These are phyloP conservation scores for Coryphaenoides rupestris DNA, from an alignment of 2,113 vertebrate genomes.

Conservation along the genomic window DNA sequence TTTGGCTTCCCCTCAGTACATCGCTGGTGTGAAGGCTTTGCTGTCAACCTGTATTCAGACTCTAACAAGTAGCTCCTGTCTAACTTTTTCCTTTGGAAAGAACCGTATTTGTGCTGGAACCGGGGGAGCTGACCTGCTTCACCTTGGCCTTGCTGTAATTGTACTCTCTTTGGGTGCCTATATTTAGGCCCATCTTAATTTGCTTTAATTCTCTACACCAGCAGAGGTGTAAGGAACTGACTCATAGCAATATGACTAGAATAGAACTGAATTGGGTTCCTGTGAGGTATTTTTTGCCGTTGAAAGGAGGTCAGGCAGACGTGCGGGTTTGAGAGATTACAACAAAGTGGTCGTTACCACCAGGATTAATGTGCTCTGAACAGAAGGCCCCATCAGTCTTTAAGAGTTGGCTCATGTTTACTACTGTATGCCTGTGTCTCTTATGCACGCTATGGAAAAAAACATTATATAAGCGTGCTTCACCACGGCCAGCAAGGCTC, in stretches of 20 bases:
- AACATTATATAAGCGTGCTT: neutral
- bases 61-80: too few relatives aligned
- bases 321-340: constrained; percentile 48
- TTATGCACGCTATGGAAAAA: constrained; percentile 14
- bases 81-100: too few relatives aligned
- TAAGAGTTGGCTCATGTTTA: neutral
- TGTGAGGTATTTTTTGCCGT: constrained; percentile 46
- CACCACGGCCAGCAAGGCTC: neutral
- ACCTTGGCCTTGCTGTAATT: neutral
- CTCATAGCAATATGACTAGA: constrained; percentile 30
- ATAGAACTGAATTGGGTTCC: constrained; percentile 51
- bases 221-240: constrained; percentile 42
- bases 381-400: constrained; percentile 10
- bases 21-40: too few relatives aligned
- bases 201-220: neutral
- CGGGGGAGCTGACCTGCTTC: too few relatives aligned
- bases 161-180: neutral
- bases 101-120: too few relatives aligned
- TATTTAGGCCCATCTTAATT: constrained; percentile 13
- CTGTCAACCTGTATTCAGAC: too few relatives aligned
- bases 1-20: too few relatives aligned
- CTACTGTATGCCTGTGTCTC: neutral
- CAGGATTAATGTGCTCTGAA: constrained; percentile 47
- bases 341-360: constrained; percentile 54
- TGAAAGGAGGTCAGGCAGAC: constrained; percentile 57